Evolutionary conservation across 2,113 vertebrate species (phyloP).

Genomic region (Pontoporia blainvillei): DNA sequence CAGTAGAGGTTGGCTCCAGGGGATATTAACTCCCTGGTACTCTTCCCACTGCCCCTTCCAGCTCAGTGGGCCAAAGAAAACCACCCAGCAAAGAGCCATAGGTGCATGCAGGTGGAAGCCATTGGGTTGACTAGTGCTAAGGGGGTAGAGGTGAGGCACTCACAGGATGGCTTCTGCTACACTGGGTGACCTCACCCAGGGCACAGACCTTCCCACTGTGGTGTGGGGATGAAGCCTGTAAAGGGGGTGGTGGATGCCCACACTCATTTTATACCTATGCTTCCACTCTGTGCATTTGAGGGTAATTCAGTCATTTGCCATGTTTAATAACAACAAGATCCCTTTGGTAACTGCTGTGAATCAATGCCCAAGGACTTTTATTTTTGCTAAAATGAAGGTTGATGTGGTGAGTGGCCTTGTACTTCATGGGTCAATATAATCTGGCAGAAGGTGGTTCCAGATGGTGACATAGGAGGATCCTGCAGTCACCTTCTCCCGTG

Average conservation of each 20-base stretch:
- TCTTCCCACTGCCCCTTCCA: background rate
- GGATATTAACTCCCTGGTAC: background rate
- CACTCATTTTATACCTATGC: background rate
- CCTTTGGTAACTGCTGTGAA: background rate
- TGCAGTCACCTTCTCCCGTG: background rate
- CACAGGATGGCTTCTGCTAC: background rate
- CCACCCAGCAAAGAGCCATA: background rate
- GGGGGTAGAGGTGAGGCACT: too few relatives aligned
- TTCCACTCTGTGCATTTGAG: background rate
- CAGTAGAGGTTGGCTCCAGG: background rate
- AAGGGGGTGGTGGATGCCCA: background rate
- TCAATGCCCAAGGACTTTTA: background rate
- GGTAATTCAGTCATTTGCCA: background rate
- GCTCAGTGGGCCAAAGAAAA: background rate
- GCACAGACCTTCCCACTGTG: background rate
- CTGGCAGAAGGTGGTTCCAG: background rate
- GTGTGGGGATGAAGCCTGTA: background rate
- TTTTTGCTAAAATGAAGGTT: background rate
- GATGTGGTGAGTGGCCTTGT: background rate
- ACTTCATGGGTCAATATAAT: background rate
- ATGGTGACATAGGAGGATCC: background rate
- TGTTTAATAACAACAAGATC: background rate
- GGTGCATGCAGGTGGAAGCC: background rate
- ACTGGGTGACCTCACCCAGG: background rate
- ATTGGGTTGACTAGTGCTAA: background rate